Evolutionary conservation across 2,888 invertebrate species (phyloP).

Genomic region (Helicoverpa assulta): DNA sequence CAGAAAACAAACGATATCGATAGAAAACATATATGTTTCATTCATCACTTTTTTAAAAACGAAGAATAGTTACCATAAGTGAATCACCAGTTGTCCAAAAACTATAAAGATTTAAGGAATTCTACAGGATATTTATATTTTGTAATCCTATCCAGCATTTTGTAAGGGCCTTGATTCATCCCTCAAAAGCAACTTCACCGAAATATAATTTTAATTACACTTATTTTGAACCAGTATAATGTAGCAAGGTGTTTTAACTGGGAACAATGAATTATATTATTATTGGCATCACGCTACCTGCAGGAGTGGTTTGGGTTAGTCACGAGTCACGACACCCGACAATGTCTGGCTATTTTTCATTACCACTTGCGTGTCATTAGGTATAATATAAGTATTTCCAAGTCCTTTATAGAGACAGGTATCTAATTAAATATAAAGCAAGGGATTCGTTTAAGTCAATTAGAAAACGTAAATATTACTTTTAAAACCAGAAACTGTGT

Average conservation of each 20-base stretch:
- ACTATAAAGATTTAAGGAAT: neutral
- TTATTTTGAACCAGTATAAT: constrained; percentile 29
- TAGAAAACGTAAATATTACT: neutral
- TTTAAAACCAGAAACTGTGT: too few species aligned
- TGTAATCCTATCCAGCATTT: too few species aligned
- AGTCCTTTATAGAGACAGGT: neutral
- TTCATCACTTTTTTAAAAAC: neutral
- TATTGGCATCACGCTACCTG: constrained; percentile 71
- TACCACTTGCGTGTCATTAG: constrained; percentile 52
- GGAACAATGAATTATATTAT: constrained; percentile 59
- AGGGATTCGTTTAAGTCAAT: neutral
- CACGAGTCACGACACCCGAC: constrained; percentile 63
- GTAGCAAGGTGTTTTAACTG: constrained; percentile 36
- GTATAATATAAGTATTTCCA: constrained; percentile 3
- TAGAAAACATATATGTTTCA: too few species aligned
- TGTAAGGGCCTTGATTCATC: too few species aligned
- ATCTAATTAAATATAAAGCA: neutral
- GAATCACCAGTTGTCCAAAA: neutral
- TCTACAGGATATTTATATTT: too few species aligned
- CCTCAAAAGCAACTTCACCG: neutral
- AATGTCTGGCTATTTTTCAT: constrained; percentile 50
- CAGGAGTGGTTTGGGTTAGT: constrained; percentile 74
- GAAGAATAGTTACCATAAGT: neutral
- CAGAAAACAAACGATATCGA: neutral
- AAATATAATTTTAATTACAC: neutral